Base-by-base conservation (phyloP, 2,797 vertebrate genomes). In the Schizopygopsis malacanthus region DNA sequence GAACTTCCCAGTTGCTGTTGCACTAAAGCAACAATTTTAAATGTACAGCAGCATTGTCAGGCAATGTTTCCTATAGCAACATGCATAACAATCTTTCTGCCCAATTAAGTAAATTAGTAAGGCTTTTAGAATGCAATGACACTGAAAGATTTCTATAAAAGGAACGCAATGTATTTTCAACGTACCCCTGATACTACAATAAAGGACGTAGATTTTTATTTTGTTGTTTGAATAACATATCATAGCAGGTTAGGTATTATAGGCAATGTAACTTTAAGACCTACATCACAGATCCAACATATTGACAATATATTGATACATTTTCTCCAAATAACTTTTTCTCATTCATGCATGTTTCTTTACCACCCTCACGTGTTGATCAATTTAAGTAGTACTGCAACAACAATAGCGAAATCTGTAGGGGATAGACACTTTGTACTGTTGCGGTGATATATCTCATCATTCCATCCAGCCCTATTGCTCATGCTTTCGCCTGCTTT, bases 1-100 rank as follows among this genome's bases (percentile, higher is more conserved):
- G 54, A 59, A 43, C 72, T 86, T 54, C 52, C 8, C 20, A 79
- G 83, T 59, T 63, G 73, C 52, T 59, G 43, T 73, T 13, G 37
- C 22, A 75, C 25, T 11, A 56, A 45, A 72, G 52, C 43, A 71
- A 25, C 45, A 37, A 59, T 78, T 85, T 71, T 72, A 50, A 80
- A 50, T 39, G n/a, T 69, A 73, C 22, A 82, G 13, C 59, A 59
- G 79, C 12, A 33, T 43, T 56, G 63, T 61, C 63, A 43, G 52
- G 28, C 6, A 81, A 50, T 28, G 65, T 70, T 69, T 63, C 45
- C 50, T 37, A 84, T 39, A 47, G 12, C 22, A 72, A 76, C 33
- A 41, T 9, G 15, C 20, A 63, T 11, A 65, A 56, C 15, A 43
- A 56, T 28, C 37, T 37, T 41, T 45, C 52, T 54, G 54, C 22